These are phyloP conservation scores for Thalassarche chlororhynchos DNA, from an alignment of 2,113 vertebrate species.

Conservation along the genomic window DNA sequence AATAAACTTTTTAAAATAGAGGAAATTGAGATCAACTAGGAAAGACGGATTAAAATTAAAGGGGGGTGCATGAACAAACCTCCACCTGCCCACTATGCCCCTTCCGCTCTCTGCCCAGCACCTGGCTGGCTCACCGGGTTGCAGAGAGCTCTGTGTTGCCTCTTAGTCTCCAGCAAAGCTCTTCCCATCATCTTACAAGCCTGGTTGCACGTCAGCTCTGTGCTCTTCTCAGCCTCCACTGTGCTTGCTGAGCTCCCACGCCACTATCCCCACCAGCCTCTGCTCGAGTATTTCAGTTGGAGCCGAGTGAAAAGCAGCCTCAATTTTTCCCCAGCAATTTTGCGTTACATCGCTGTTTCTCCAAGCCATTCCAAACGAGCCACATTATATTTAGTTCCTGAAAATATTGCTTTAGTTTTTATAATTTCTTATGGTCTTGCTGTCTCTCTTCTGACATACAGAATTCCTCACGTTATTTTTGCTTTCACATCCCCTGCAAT, in stretches of 20 bases:
- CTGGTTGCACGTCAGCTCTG: background rate
- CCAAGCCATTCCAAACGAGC: background rate
- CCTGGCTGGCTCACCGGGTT: accelerated
- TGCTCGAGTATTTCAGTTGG: background rate
- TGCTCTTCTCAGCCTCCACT: background rate
- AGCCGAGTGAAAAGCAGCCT: background rate
- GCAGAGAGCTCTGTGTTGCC: background rate
- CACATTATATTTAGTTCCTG: background rate
- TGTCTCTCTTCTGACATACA: background rate
- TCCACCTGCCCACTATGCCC: accelerated
- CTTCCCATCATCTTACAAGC: background rate
- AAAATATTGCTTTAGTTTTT: background rate
- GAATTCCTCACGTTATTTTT: background rate
- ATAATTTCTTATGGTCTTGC: background rate
- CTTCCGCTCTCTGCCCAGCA: background rate
- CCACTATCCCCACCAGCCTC: background rate
- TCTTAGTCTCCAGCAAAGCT: background rate
- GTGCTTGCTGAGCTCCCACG: background rate
- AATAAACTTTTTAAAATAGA: background rate
- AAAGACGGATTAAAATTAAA: background rate
- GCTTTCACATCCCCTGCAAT: background rate
- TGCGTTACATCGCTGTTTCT: background rate
- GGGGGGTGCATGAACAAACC: background rate
- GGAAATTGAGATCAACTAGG: background rate
- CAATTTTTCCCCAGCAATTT: background rate